phyloP scores from a whole-genome alignment of 1,140 invertebrate species.

The Telenomus remus region DNA sequence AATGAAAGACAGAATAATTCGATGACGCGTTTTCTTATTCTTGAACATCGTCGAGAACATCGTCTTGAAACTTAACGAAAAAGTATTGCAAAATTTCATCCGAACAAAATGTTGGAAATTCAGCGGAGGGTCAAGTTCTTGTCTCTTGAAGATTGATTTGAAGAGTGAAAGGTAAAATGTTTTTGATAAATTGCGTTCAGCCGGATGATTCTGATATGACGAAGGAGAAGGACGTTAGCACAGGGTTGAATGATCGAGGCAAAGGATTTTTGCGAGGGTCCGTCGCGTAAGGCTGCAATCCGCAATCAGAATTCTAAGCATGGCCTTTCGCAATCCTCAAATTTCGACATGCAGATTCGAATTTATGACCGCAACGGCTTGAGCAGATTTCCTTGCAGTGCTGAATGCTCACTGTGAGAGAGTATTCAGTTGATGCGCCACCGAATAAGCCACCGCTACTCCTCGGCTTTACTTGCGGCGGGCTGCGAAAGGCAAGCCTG shows the following conservation, averaged over 20 bases:
- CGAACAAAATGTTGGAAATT: too few species aligned
- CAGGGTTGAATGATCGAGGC: slow-evolving; percentile 55
- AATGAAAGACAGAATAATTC: too few species aligned
- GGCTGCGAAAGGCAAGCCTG: slow-evolving; percentile 47
- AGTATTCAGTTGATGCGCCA: slow-evolving; percentile 47
- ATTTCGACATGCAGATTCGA: slow-evolving; percentile 55
- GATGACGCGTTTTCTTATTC: too few species aligned
- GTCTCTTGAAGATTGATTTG: too few species aligned
- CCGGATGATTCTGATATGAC: too few species aligned
- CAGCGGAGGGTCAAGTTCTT: too few species aligned
- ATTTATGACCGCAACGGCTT: slow-evolving; percentile 45
- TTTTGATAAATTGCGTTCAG: too few species aligned
- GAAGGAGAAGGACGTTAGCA: too few species aligned
- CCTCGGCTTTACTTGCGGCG: slow-evolving; percentile 34
- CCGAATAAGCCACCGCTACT: slow-evolving; percentile 27
- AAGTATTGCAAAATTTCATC: too few species aligned
- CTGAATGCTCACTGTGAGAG: slow-evolving; percentile 36
- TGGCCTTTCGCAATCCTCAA: slow-evolving; percentile 44
- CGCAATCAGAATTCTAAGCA: slow-evolving; percentile 42
- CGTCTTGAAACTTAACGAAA: too few species aligned
- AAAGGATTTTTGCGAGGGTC: slow-evolving; percentile 23
- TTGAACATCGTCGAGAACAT: too few species aligned
- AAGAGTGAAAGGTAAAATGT: too few species aligned
- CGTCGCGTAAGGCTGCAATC: slow-evolving; percentile 43
- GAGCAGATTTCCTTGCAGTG: slow-evolving; percentile 50